These are phyloP conservation scores for Ataeniobius toweri DNA, from an alignment of 2,797 vertebrate species.

Conservation along the genomic window DNA sequence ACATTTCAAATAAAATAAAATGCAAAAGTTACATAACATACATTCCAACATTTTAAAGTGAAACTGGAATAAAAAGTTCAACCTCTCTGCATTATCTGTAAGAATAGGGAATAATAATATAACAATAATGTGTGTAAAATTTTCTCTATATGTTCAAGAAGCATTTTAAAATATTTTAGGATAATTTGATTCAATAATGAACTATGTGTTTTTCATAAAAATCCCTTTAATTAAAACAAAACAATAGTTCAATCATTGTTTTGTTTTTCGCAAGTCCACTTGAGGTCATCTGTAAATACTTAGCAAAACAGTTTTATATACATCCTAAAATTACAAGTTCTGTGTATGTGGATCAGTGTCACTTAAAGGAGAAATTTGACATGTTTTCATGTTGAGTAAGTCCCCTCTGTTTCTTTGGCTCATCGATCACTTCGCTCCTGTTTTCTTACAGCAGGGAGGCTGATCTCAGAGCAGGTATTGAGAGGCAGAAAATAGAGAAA, in stretches of 20 bases:
- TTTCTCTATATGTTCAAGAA: not conserved
- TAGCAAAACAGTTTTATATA: not conserved
- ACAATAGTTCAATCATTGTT: not conserved
- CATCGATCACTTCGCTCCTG: slow-evolving; percentile 15
- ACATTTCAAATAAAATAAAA: not conserved
- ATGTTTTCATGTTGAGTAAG: not conserved
- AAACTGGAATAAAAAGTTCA: too few species aligned
- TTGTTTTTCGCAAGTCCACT: not conserved
- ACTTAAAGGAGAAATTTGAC: not conserved
- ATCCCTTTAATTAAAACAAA: too few species aligned
- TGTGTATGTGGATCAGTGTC: not conserved
- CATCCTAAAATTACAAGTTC: not conserved
- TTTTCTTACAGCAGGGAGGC: slow-evolving; percentile 46
- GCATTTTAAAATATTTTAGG: not conserved
- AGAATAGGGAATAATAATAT: too few species aligned
- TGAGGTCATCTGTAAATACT: not conserved
- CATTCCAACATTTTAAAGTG: too few species aligned
- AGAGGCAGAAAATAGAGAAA: slow-evolving; percentile 68
- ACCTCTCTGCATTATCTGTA: too few species aligned
- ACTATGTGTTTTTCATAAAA: not conserved
- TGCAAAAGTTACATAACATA: not conserved
- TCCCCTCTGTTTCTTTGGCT: slow-evolving; percentile 3
- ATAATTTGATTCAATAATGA: not conserved
- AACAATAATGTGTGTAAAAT: not conserved
- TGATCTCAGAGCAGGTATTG: slow-evolving; percentile 87